Base-by-base conservation (phyloP, 64 coral and sea anemone genomes). In the Porites lutea region DNA sequence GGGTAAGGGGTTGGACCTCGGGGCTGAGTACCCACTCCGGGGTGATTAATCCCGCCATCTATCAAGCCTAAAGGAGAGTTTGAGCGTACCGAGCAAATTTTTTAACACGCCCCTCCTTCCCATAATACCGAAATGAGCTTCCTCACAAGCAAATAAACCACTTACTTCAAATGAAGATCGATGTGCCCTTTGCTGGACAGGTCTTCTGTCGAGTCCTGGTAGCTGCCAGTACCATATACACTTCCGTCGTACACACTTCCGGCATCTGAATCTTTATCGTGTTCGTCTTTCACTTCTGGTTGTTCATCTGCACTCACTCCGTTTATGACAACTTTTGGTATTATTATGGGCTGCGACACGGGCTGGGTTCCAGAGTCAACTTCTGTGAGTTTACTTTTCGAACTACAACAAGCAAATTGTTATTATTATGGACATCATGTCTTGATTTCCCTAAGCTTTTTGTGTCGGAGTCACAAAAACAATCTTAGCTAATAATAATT, bases 221-320 rank as follows among this genome's bases (percentile, higher is more conserved):
- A 63, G 11, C 81, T 79, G 48, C 88, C 90, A 2, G 45, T 15
- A 0, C 89, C 95, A 79, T 89, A 96, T 43, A 92, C 65, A 60
- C 65, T 88, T 43, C 90, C 92, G 8, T 97, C 95, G 55, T 97
- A 97, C 2, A 93, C 83, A 58, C 95, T 97, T 66, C 92, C 92
- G 57, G 78, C 77, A n/a, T 97, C 95, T 0, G 92, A 97, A 75
- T 63, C 92, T 72, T 82, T 82, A 2, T 88, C 88, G 53, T 74
- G 71, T 14, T 93, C 76, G 10, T 53, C 92, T 13, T 71, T 76
- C n/a, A 13, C 57, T 57, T 89, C 67, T 48, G 15, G 19, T n/a
- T 84, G 59, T 69, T 84, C 61, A 6, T 84, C 81, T 5, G 14
- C 15, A 51, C 61, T 65, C 8, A 48, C 81, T 22, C 37, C 81